Base-by-base conservation (phyloP, 2,113 vertebrate species). In the Sander lucioperca region DNA sequence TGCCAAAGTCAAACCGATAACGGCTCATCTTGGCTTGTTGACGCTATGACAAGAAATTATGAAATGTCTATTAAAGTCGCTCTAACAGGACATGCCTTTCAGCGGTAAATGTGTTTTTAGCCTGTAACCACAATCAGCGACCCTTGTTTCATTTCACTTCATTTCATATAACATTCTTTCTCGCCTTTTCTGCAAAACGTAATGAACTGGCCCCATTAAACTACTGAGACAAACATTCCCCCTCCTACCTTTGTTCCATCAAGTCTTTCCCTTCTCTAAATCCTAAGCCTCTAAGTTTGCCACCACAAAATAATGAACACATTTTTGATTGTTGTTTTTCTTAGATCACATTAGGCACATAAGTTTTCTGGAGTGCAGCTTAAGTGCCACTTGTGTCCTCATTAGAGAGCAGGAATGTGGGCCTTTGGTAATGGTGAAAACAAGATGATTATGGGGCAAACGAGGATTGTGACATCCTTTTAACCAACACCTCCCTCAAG, bases 341-440 rank as follows among this genome's bases (percentile, higher is more conserved):
- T 74, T 25, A n/a, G 57, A 57, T 70, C 12, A 61, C 47, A 73
- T 74, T 66, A 63, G 36, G 66, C 0, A 6, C 18, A 25, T 43
- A 18, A 53, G 54, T 66, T 77, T 82, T 77, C 69, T 6, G 1
- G 1, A 45, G 63, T 6, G 48, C n/a, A 18, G 51, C 77, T 51
- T 47, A 74, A 84, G 82, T 87, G 79, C 83, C 61, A 86, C 67
- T 90, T 64, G 73, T 53, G 66, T 77, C 47, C 81, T 89, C 85
- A 85, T 93, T 86, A 89, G 33, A 62, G 57, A 84, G 70, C 43
- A 67, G 74, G 59, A 76, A 79, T 54, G 65, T 36, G 45, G 45
- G 74, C 68, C 23, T 88, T 86, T 75, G 80, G 77, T 83, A 53
- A 78, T 90, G 83, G 87, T 86, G 83, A 83, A 75, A 85, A 81